A percentile compares a stretch with the other conserved stretches of the same genome.
These are phyloP conservation scores for Drosophila miranda DNA, from an alignment of 1,140 invertebrate genomes.

Conservation along the genomic window DNA sequence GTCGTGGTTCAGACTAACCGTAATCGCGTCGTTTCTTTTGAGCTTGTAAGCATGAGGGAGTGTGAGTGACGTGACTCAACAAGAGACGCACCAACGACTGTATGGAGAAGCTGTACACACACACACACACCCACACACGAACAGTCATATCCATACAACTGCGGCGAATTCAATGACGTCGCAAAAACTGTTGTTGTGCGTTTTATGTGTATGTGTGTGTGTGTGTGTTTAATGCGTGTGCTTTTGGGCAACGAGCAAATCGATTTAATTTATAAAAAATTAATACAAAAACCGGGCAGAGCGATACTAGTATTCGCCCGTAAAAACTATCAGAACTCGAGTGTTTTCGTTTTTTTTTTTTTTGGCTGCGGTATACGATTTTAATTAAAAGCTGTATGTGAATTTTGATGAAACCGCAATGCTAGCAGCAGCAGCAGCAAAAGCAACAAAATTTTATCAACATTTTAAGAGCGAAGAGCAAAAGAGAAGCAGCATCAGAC, in stretches of 20 bases:
- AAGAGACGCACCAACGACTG: constrained; percentile 9
- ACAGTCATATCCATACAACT: constrained; percentile 38
- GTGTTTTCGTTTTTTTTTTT: constrained; percentile 20
- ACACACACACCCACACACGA: constrained; percentile 8
- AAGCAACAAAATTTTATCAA: constrained; percentile 58
- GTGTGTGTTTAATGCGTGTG: constrained; percentile 31
- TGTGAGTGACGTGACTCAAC: constrained; percentile 48
- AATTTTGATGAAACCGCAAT: constrained; percentile 62
- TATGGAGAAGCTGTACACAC: constrained; percentile 13
- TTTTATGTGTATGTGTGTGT: constrained; percentile 44
- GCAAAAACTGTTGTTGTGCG: constrained; percentile 61
- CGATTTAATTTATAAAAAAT: constrained; percentile 72
- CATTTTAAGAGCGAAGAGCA: constrained; percentile 46
- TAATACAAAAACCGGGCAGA: constrained; percentile 53
- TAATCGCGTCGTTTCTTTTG: constrained; percentile 58
- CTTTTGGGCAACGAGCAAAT: constrained; percentile 58
- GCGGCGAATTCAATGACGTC: constrained; percentile 79
- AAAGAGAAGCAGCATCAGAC: constrained; percentile 4
- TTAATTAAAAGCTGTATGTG: constrained; percentile 61
- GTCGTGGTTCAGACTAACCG: constrained; percentile 23
- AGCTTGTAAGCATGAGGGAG: constrained; percentile 21
- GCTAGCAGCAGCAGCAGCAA: constrained; percentile 19
- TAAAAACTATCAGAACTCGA: constrained; percentile 42
- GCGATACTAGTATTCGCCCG: constrained; percentile 24
- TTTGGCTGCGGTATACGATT: constrained; percentile 24